Base-by-base conservation (phyloP, 1,140 invertebrate genomes). In the Oreohelix idahoensis region DNA sequence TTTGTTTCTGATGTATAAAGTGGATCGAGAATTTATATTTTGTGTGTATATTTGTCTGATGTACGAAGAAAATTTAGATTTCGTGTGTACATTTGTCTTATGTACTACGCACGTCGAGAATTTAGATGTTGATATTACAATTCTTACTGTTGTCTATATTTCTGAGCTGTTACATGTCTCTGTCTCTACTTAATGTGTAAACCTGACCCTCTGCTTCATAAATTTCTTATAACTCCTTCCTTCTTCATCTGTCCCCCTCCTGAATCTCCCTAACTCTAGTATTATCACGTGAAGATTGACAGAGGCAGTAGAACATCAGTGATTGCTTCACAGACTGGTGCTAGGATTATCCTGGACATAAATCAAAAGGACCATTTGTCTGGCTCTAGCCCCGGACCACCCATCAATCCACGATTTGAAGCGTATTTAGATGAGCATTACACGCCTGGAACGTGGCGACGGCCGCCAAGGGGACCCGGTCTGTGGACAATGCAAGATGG, bases 301-400 rank as follows among this genome's bases (percentile, higher is more conserved):
- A 32, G 63, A 8, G 63, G 5, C n/a, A 66, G 11, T 1, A 66
- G n/a, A 66, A 29, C 29, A 32, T 35, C 5, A 17, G 8, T 20
- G 69, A 39, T 42, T 23, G 38, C 38, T 45, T 13, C 35, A 73
- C 71, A 53, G 75, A 77, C 42, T 45, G 51, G 4, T 35, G 63
- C 29, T 8, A n/a, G 66, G 79, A 71, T 80, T 80, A 80, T 4
- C 39, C n/a, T 29, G 26, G 32, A 71, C 79, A 80, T 80, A 80
- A 80, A 80, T 80, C 79, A 80, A 71, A 80, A 26, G 69, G 79
- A 51, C 79, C 79, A 80, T 80, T 80, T 80, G 79, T 80, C 79
- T 80, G 39, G 66, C 42, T 36, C 13, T 29, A 45, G 53, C 38
- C 63, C 63, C 66, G 5, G 63, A 39, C 42, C 39, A 53, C 63